Conservation (phyloP, 2,797 vertebrate genomes). For the Melanitta fusca region DNA sequence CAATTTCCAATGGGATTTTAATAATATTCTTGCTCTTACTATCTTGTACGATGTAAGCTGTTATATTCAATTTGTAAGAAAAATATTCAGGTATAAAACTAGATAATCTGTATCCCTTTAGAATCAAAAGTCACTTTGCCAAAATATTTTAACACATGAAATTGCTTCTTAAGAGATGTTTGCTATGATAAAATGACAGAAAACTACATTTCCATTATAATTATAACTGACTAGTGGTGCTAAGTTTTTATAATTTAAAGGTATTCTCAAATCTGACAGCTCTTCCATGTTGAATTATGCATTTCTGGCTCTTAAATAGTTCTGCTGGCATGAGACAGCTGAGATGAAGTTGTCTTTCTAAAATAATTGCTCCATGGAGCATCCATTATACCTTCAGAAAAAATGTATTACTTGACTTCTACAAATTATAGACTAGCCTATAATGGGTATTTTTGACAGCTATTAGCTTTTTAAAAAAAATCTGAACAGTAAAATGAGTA, state of each 20-base stretch:
- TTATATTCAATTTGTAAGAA: constrained; percentile 76
- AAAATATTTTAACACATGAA: constrained; percentile 86
- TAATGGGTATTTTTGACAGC: constrained; percentile 88
- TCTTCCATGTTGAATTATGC: constrained; percentile 85
- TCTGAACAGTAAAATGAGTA: constrained; percentile 83
- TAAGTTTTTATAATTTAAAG: constrained; percentile 88
- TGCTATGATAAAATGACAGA: constrained; percentile 83
- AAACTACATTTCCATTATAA: constrained; percentile 86
- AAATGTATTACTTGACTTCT: constrained; percentile 88
- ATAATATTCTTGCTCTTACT: constrained; percentile 69
- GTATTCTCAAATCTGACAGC: constrained; percentile 86
- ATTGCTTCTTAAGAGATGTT: constrained; percentile 85
- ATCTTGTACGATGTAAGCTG: constrained; percentile 54
- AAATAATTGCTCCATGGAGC: constrained; percentile 89
- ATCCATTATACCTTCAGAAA: constrained; percentile 88
- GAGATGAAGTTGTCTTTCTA: constrained; percentile 89
- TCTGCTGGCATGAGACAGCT: constrained; percentile 84
- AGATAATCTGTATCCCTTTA: constrained; percentile 81
- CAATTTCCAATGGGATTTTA: constrained; percentile 78
- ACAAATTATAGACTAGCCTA: constrained; percentile 88
- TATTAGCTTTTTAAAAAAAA: constrained; percentile 84
- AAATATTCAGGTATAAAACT: constrained; percentile 84
- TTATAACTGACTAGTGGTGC: constrained; percentile 83
- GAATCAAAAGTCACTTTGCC: constrained; percentile 84
- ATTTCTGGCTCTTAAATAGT: constrained; percentile 87